Percentiles rank a stretch among this genome's conserved stretches.
Conservation (phyloP, 35 echinoderm and acorn worm species). For the Stichopus chloronotus region DNA sequence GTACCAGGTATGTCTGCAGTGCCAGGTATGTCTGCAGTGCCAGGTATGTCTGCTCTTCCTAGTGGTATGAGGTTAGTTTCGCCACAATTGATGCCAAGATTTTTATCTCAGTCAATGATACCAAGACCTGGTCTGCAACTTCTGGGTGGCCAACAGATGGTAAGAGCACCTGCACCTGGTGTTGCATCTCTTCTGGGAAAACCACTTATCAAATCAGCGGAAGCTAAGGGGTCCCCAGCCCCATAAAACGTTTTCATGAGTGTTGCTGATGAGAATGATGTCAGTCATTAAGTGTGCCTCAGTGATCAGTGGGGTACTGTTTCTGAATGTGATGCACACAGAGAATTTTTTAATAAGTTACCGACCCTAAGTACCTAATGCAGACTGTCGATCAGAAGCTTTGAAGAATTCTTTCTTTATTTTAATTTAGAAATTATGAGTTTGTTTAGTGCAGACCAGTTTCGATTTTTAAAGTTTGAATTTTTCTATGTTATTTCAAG, state of each 20-base stretch:
- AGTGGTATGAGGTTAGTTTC: not conserved
- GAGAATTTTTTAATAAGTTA: too few species aligned
- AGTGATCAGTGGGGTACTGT: too few species aligned
- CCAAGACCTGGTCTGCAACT: not conserved
- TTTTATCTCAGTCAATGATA: not conserved
- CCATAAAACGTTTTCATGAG: not conserved
- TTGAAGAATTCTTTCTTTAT: too few species aligned
- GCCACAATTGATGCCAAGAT: conserved; percentile 5
- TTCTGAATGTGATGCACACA: too few species aligned
- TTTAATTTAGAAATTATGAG: too few species aligned
- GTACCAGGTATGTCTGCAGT: not conserved
- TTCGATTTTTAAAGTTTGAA: too few species aligned
- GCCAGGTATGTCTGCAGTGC: not conserved
- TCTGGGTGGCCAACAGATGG: not conserved
- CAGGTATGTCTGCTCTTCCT: not conserved
- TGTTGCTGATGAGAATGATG: not conserved
- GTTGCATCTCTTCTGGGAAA: conserved; percentile 53
- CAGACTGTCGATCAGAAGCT: too few species aligned
- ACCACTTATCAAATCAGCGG: conserved; percentile 49
- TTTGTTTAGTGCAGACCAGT: too few species aligned
- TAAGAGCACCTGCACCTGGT: not conserved
- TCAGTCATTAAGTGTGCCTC: too few species aligned
- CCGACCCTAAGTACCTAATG: too few species aligned
- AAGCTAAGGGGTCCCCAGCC: conserved; percentile 28
- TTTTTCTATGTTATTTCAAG: too few species aligned